phyloP scores from a whole-genome alignment of 1,140 invertebrate genomes.

The Drosophila serrata region DNA sequence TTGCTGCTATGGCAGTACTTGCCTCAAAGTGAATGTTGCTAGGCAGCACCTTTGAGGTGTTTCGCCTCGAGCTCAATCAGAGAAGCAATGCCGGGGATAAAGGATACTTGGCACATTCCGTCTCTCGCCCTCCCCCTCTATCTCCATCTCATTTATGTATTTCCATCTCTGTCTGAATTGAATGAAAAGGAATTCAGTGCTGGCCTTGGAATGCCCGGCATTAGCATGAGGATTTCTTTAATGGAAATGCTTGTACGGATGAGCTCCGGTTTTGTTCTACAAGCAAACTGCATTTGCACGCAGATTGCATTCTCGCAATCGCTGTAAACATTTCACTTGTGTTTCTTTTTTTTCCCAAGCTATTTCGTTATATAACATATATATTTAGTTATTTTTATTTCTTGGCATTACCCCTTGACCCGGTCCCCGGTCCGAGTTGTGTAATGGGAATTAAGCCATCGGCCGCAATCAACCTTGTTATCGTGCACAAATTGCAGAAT shows the following conservation, averaged over 20 bases:
- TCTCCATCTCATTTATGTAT: not conserved
- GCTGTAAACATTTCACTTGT: constrained; percentile 26
- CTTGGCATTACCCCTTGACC: not conserved
- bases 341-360: not conserved
- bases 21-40: not conserved
- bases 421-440: not conserved
- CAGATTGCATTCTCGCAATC: constrained; percentile 34
- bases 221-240: constrained; percentile 32
- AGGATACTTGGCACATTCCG: constrained; percentile 18
- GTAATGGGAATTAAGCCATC: constrained; percentile 41
- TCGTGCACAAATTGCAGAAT: constrained; percentile 48
- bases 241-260: constrained; percentile 27
- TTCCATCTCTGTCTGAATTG: not conserved
- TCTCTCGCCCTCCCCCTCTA: not conserved
- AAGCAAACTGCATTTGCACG: constrained; percentile 43
- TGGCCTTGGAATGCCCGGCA: constrained; percentile 19
- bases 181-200: constrained; percentile 27
- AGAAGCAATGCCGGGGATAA: constrained; percentile 7
- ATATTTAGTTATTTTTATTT: not conserved
- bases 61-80: constrained; percentile 8
- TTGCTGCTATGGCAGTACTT: not conserved
- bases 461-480: constrained; percentile 43
- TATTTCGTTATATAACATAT: not conserved
- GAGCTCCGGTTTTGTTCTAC: constrained; percentile 26
- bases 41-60: constrained; percentile 1